A percentile compares a stretch with the other conserved stretches of the same genome.
These are phyloP conservation scores for Cirrhinus mrigala DNA, from an alignment of 2,797 vertebrate genomes.

Conservation along the genomic window DNA sequence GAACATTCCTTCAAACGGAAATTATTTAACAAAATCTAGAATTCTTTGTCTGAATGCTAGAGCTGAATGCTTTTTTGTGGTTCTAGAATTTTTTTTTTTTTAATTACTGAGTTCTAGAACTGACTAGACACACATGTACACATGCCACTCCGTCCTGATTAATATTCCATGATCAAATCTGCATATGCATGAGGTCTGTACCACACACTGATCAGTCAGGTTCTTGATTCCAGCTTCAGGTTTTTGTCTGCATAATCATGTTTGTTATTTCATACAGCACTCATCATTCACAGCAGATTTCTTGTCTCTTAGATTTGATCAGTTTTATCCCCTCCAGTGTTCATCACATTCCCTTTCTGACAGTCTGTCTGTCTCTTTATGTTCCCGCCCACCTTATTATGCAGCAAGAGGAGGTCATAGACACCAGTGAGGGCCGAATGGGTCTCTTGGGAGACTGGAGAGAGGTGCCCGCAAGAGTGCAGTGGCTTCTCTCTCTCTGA, in stretches of 20 bases:
- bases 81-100: conserved; percentile 7
- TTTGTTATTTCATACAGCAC: conserved; percentile 51
- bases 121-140: conserved; percentile 7
- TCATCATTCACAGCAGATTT: conserved; percentile 66
- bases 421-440: conserved; percentile 80
- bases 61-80: not conserved
- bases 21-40: not conserved
- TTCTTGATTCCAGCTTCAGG: conserved; percentile 64
- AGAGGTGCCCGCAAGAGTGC: conserved; percentile 82
- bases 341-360: conserved; percentile 56
- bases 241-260: conserved; percentile 48
- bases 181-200: conserved; percentile 66
- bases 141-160: conserved; percentile 18
- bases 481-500: conserved; percentile 64
- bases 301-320: conserved; percentile 59
- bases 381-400: conserved; percentile 54
- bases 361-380: conserved; percentile 65
- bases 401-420: conserved; percentile 84
- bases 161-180: conserved; percentile 33
- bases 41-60: not conserved
- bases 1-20: not conserved
- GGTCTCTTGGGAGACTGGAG: conserved; percentile 84
- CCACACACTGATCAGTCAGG: conserved; percentile 48
- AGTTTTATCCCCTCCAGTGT: conserved; percentile 32
- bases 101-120: not conserved